A percentile compares a stretch with the other conserved stretches of the same genome.
Evolutionary conservation across 2,797 vertebrate species (phyloP).

Genomic region (Malacoraja senta): DNA sequence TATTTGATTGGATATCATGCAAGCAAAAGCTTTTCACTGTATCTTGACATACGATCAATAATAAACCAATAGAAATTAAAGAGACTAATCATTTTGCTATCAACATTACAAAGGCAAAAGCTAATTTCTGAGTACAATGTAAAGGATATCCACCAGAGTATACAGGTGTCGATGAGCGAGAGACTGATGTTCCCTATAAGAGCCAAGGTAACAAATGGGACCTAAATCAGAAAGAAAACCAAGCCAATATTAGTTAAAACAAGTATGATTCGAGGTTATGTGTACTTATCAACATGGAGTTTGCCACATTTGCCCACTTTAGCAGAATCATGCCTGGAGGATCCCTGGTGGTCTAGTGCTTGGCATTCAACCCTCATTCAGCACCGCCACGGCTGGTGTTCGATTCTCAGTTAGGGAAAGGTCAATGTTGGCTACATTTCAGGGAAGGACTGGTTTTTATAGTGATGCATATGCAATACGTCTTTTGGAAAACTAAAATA

Average conservation of each 20-base stretch:
- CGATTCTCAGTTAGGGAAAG: no score
- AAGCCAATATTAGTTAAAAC: neutral
- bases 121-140: neutral
- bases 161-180: conserved; percentile 84
- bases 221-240: conserved; percentile 24
- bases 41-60: no score
- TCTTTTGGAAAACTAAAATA: neutral
- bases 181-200: conserved; percentile 79
- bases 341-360: no score
- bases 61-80: no score
- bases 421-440: no score
- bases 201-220: conserved; percentile 60
- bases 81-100: no score
- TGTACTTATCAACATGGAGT: neutral
- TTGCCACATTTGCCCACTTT: neutral
- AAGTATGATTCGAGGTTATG: neutral
- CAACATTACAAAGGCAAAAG: neutral
- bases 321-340: neutral
- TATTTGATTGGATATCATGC: no score
- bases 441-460: no score
- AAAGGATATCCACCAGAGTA: conserved; percentile 99
- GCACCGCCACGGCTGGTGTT: no score
- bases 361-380: no score
- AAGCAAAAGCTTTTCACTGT: no score
- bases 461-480: no score